A percentile compares a stretch with the other conserved stretches of the same genome.
phyloP scores from a whole-genome alignment of 2,797 vertebrate genomes.

The Carcharodon carcharias region DNA sequence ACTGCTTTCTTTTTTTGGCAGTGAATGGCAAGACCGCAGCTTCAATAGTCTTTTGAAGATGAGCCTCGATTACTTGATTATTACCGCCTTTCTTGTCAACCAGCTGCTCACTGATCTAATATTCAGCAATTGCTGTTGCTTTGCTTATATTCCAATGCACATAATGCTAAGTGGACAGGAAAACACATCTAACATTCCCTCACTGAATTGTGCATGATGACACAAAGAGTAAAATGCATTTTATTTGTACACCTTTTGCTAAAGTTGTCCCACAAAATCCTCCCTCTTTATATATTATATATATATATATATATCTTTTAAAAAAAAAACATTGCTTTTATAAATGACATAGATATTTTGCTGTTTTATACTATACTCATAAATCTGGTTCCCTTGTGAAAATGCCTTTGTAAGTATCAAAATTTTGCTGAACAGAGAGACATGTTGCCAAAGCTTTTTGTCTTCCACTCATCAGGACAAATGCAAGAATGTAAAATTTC shows the following conservation, averaged over 20 bases:
- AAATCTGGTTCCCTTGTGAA: background rate
- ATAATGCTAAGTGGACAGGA: slow-evolving; percentile 16
- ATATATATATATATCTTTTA: background rate
- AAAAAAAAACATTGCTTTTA: background rate
- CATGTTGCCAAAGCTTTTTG: too few species aligned
- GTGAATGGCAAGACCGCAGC: slow-evolving; percentile 4
- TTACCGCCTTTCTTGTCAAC: background rate
- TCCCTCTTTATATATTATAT: background rate
- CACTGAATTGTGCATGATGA: slow-evolving; percentile 33
- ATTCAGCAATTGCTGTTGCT: slow-evolving; percentile 27
- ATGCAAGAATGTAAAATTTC: too few species aligned
- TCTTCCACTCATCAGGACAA: too few species aligned
- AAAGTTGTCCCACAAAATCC: slow-evolving; percentile 13
- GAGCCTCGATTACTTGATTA: slow-evolving; percentile 19
- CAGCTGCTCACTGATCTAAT: slow-evolving; percentile 18
- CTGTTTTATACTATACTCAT: slow-evolving; percentile 2
- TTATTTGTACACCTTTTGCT: slow-evolving; percentile 9
- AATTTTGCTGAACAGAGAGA: background rate
- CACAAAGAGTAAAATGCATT: slow-evolving; percentile 31
- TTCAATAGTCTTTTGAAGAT: slow-evolving; percentile 24
- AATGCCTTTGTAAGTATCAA: background rate
- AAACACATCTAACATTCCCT: slow-evolving; percentile 5
- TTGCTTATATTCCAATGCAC: slow-evolving; percentile 34
- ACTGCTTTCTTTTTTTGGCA: slow-evolving; percentile 34
- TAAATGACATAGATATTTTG: background rate